Evolutionary conservation across 2,888 invertebrate species (phyloP), one percentile per base, ranked within the genome.

Genomic region (Meta bourneti): DNA sequence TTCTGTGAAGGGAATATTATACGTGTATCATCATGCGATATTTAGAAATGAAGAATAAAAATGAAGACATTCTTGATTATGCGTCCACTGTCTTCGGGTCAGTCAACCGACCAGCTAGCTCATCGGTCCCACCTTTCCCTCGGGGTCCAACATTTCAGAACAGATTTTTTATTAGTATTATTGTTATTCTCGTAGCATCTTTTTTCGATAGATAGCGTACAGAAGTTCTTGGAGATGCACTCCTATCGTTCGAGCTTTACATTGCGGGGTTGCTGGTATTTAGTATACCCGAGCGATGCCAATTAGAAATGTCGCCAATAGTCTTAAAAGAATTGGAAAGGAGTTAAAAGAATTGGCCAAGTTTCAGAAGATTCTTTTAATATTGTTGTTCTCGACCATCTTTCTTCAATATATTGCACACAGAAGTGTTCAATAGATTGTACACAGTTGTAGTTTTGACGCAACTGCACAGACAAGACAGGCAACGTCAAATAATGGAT

Each of bases 51-150:
- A 51, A 83, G 74, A 72, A 71, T 49, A 79, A 75, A 82, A 84
- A 90, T 84, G 77, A 86, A 83, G 78, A 91, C 85, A 80, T 83
- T 91, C 87, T 83, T 91, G 82, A 79, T 87, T 82, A 91, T 83
- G 78, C 80, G 61, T 89, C 84, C 88, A 51, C 49, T 88, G 84
- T 79, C 91, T 91, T 79, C 88, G 69, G 92, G 92, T 92, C 92
- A 90, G 19, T 92, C 90, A 92, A 90, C 92, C 61, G 82, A 20
- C 19, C n/a, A 77, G 77, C 70, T 80, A 54, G 70, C 51, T 74
- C 34, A 61, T 11, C n/a, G 52, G 92, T 48, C 85, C 92, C 92
- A 90, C 92, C 92, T 92, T 51, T 79, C 51, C 92, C 92, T 72
- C 54, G 79, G 88, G 88, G 74, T 34, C 78, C 54, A 71, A 70